Evolutionary conservation across 2,888 invertebrate genomes (phyloP), one percentile per base, ranked within the genome.

Genomic region (Brachynemurus nebulosus): DNA sequence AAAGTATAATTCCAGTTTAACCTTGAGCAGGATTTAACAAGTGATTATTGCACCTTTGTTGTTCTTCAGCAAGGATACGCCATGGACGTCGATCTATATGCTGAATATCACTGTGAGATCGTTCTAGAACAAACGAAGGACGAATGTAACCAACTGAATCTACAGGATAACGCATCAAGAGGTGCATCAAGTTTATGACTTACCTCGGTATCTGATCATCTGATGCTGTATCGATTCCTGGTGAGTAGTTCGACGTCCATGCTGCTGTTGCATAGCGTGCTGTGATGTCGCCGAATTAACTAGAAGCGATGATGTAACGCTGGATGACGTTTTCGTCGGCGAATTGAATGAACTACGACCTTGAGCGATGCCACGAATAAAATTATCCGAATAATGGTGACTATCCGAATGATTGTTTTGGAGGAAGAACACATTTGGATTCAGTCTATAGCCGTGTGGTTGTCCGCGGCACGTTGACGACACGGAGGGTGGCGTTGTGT

Each of bases 81-180:
- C 60, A 60, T 35, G 57, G 55, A 50, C 59, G 54, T 40, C 60
- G 56, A 48, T 63, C 63, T 37, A 66, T 60, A 50, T 68, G 66
- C 58, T 71, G 70, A 52, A 72, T 72, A 57, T 74, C 73, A 53
- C 73, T 73, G 55, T 71, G 70, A 41, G 74, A 72, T 57, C 74
- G 71, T 61, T 74, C 74, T 74, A 61, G 44, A 67, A 64, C 19
- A 20, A 19, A 40, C 8, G 20, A 30, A 27, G 14, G n/a, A n/a
- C n/a, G 27, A 4, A 5, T 27, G 27, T 27, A 5, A 4, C n/a
- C n/a, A n/a, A n/a, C n/a, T n/a, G n/a, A n/a, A n/a, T n/a, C n/a
- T n/a, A n/a, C n/a, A n/a, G n/a, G 23, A 23, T 7, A 23, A 23
- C 23, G 6, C 6, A 23, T 7, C 9, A 23, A 23, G 23, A 9